These are phyloP conservation scores for Pelecanus crispus DNA, from an alignment of 2,113 vertebrate species.

Conservation along the genomic window DNA sequence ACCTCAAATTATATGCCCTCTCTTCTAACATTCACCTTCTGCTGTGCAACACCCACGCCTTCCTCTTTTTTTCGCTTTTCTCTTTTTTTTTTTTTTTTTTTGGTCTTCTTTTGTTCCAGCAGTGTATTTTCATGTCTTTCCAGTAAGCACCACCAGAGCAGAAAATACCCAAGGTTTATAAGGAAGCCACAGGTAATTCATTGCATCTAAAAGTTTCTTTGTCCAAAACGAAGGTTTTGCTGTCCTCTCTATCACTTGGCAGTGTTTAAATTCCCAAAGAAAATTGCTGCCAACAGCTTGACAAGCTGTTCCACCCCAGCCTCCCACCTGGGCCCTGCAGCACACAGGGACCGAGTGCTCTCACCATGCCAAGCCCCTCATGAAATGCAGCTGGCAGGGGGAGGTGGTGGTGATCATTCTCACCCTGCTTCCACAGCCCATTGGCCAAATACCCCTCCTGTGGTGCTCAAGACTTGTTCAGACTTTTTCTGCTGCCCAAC, in stretches of 20 bases:
- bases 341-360: fast-evolving
- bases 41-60: not conserved
- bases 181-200: not conserved
- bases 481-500: fast-evolving
- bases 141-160: not conserved
- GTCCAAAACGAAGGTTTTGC: not conserved
- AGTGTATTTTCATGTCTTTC: not conserved
- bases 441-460: not conserved
- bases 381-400: not conserved
- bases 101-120: not conserved
- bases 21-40: not conserved
- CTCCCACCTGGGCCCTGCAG: not conserved
- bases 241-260: not conserved
- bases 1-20: not conserved
- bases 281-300: not conserved
- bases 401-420: not conserved
- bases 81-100: not conserved
- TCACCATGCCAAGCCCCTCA: not conserved
- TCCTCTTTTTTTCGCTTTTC: not conserved
- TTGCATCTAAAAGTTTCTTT: not conserved
- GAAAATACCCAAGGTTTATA: not conserved
- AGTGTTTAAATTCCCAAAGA: not conserved
- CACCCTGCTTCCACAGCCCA: fast-evolving
- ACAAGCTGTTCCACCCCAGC: not conserved
- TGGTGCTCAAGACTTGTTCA: not conserved